Conservation (phyloP, 2,797 vertebrate species). For the Valencia hispanica region DNA sequence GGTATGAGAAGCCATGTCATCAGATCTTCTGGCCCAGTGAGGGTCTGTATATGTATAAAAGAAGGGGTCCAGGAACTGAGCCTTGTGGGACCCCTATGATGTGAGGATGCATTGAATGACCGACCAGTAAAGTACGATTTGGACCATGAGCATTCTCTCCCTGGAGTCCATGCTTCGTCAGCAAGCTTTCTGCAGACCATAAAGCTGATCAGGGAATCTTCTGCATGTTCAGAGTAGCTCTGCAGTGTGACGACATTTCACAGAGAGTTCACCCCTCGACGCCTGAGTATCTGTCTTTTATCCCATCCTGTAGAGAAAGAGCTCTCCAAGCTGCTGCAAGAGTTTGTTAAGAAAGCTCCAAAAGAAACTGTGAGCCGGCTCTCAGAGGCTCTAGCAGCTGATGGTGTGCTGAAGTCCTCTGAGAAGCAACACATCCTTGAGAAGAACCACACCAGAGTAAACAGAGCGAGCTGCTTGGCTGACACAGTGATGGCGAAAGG, state of each 20-base stretch:
- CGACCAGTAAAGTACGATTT: too few species aligned
- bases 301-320: background rate
- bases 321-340: background rate
- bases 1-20: background rate
- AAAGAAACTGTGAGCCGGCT: background rate
- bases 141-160: too few species aligned
- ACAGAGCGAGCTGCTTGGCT: constrained; percentile 17
- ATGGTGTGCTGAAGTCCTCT: background rate
- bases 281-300: background rate
- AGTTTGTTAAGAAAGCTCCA: constrained; percentile 2
- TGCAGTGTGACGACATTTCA: background rate
- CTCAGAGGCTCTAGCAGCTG: background rate
- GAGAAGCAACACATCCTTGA: background rate
- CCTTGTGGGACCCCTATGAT: background rate
- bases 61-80: background rate
- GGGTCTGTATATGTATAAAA: background rate
- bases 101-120: too few species aligned
- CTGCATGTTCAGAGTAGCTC: too few species aligned
- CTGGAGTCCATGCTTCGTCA: too few species aligned
- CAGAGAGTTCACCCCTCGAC: background rate
- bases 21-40: background rate
- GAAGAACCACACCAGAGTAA: constrained; percentile 21
- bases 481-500: background rate
- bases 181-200: background rate
- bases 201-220: background rate